Evolutionary conservation across 2,797 vertebrate species (phyloP).

Genomic region (Brachyrhaphis roseni): DNA sequence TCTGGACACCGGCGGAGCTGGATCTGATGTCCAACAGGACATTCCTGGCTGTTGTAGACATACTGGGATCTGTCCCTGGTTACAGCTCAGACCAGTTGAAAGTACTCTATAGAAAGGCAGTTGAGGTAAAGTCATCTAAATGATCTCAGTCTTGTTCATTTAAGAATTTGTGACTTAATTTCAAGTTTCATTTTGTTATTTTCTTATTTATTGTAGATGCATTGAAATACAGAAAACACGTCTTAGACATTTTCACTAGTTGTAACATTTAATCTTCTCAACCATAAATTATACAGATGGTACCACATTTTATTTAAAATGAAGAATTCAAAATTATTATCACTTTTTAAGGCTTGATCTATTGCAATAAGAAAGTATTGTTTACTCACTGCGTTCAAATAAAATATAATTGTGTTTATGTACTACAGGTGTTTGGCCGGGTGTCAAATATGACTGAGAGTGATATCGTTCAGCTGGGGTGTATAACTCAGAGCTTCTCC

Average conservation of each 20-base stretch:
- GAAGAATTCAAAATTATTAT: not conserved
- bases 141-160: slow-evolving; percentile 3
- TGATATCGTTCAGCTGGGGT: slow-evolving; percentile 64
- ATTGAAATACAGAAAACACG: not conserved
- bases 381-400: not conserved
- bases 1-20: slow-evolving; percentile 66
- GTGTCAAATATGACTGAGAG: slow-evolving; percentile 58
- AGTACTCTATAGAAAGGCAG: slow-evolving; percentile 58
- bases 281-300: too few species aligned
- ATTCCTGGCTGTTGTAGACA: slow-evolving; percentile 55
- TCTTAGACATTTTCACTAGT: not conserved
- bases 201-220: not conserved
- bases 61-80: slow-evolving; percentile 53
- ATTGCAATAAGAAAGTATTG: not conserved
- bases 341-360: not conserved
- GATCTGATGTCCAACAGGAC: slow-evolving; percentile 44
- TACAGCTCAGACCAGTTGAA: slow-evolving; percentile 67
- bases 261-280: not conserved
- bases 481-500: slow-evolving; percentile 69
- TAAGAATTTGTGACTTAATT: not conserved
- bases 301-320: not conserved
- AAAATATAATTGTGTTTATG: slow-evolving; percentile 3
- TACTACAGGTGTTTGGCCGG: slow-evolving; percentile 65
- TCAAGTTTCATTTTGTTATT: not conserved
- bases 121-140: slow-evolving; percentile 55